Evolutionary conservation across 1,140 invertebrate species (phyloP).

Genomic region (Cotesia typhae): DNA sequence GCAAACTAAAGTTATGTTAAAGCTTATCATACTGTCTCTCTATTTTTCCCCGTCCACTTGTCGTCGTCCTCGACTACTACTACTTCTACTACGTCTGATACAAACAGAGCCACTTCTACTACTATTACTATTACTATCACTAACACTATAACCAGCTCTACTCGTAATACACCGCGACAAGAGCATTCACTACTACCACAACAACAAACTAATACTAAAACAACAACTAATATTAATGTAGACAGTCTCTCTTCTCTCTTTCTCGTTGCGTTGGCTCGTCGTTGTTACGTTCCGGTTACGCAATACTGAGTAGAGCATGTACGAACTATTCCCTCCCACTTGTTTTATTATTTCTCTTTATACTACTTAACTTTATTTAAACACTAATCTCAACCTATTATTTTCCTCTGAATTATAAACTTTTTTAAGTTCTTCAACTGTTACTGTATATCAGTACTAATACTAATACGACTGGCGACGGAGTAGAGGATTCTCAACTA

Average conservation of each 20-base stretch:
- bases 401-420: no score
- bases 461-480: no score
- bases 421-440: no score
- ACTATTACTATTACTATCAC: no score
- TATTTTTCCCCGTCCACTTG: conserved; percentile 19
- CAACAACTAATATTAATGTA: no score
- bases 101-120: no score
- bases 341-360: conserved; percentile 26
- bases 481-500: background rate
- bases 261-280: conserved; percentile 32
- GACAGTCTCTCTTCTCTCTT: conserved; percentile 16
- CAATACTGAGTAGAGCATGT: conserved; percentile 31
- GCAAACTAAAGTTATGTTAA: background rate
- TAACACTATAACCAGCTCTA: no score
- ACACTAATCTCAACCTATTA: background rate
- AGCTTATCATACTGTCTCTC: conserved; percentile 23
- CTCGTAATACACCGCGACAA: no score
- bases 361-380: conserved; percentile 13
- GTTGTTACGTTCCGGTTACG: conserved; percentile 36
- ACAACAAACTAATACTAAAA: no score
- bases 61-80: conserved; percentile 22
- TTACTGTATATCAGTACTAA: no score
- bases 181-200: no score
- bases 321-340: conserved; percentile 31
- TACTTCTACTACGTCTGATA: no score